Evolutionary conservation across 2,113 vertebrate genomes (phyloP).

Genomic region (Odontesthes bonariensis): DNA sequence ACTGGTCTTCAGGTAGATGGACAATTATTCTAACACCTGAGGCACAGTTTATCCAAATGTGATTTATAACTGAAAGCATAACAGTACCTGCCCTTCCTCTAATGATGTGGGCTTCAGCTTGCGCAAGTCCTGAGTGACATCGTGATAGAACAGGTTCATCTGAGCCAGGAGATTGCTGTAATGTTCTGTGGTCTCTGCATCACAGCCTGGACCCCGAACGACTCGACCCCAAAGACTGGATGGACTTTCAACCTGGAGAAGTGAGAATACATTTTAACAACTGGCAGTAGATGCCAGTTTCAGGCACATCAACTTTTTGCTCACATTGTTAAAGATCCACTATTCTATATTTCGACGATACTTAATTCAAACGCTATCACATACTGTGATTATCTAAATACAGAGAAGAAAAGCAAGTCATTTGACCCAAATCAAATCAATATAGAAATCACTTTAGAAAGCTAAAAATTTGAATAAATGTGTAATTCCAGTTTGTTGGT

Average conservation of each 20-base stretch:
- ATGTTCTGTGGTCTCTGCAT: constrained; percentile 15
- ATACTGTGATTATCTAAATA: no score
- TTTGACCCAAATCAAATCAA: no score
- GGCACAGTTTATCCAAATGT: not conserved
- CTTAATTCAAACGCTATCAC: no score
- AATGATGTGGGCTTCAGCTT: constrained; percentile 57
- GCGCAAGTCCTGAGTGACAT: constrained; percentile 48
- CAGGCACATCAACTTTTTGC: not conserved
- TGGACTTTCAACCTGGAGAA: constrained; percentile 75
- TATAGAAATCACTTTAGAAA: no score
- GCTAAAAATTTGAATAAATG: no score
- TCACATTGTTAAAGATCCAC: no score
- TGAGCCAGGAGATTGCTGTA: constrained; percentile 67
- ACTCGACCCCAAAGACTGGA: constrained; percentile 78
- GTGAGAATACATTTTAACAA: not conserved
- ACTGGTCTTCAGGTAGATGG: no score
- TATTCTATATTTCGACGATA: no score
- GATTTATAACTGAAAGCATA: not conserved
- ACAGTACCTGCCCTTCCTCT: constrained; percentile 72
- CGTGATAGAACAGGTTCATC: constrained; percentile 81
- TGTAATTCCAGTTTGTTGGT: no score
- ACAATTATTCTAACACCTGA: no score
- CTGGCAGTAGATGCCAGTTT: not conserved
- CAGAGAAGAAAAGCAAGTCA: no score
- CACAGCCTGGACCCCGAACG: constrained; percentile 9